Evolutionary conservation across 2,113 vertebrate species (phyloP).

Genomic region (Varanus komodoensis): DNA sequence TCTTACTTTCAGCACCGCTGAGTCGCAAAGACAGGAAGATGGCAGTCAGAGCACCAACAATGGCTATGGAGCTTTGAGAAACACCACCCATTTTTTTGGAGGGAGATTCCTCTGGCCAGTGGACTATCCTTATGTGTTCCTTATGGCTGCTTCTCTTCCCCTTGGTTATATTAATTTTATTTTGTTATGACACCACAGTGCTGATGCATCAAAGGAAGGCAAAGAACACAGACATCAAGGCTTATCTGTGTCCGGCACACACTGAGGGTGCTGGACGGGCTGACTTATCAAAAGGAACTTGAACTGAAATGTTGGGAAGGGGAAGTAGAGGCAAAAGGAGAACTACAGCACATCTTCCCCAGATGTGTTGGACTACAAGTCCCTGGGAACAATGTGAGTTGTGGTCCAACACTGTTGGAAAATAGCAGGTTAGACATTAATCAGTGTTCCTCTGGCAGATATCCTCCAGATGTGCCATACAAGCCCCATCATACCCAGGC

Average conservation of each 20-base stretch:
- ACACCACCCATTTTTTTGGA: neutral
- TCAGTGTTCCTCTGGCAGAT: no score
- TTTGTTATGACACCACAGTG: neutral
- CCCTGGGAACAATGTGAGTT: neutral
- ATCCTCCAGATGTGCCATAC: no score
- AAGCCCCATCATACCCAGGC: no score
- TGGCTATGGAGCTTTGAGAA: neutral
- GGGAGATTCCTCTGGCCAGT: neutral
- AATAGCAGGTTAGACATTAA: no score
- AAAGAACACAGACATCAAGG: neutral
- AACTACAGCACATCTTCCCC: neutral
- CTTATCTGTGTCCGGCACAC: neutral
- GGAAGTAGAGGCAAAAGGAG: neutral
- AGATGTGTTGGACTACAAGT: no score
- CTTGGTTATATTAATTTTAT: neutral
- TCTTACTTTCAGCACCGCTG: constrained; percentile 2
- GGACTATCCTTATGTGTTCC: neutral
- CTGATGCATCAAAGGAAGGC: neutral
- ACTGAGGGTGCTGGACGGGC: neutral
- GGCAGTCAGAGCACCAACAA: neutral
- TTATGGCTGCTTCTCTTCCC: neutral
- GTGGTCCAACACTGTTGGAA: no score
- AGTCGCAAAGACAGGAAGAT: constrained; percentile 14
- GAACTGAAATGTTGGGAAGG: neutral
- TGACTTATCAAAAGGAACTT: neutral